Percentiles rank a stretch among this genome's conserved stretches.
Conservation (phyloP, 2,113 vertebrate genomes). For the Nycticebus coucang region DNA sequence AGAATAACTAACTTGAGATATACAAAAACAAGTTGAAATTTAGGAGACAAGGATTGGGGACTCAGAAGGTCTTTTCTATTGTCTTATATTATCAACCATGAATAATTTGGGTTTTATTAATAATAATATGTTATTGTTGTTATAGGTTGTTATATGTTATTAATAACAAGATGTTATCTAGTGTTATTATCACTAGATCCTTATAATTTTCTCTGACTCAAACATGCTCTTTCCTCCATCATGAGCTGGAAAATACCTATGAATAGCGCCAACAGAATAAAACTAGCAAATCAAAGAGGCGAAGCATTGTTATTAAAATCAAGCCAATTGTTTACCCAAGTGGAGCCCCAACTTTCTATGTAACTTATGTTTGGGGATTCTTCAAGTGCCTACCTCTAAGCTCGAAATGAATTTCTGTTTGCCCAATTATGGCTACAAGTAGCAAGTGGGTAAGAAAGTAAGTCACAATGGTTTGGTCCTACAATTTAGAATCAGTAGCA, state of each 20-base stretch:
- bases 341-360: not conserved
- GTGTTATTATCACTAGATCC: not conserved
- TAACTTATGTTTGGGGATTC: not conserved
- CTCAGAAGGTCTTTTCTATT: not conserved
- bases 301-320: not conserved
- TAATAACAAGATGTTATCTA: no score
- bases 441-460: not conserved
- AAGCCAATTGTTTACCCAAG: not conserved
- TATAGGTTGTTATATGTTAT: not conserved
- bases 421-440: not conserved
- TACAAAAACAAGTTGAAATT: not conserved
- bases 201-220: not conserved
- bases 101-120: not conserved
- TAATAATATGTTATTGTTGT: not conserved
- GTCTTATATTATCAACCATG: not conserved
- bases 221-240: not conserved
- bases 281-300: not conserved
- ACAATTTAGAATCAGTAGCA: not conserved
- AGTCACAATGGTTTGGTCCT: not conserved
- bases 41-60: not conserved
- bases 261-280: not conserved
- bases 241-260: not conserved
- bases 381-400: not conserved
- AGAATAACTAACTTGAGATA: not conserved
- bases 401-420: constrained; percentile 8